Conservation (phyloP, 2,888 invertebrate genomes). For the Eulithis prunata region DNA sequence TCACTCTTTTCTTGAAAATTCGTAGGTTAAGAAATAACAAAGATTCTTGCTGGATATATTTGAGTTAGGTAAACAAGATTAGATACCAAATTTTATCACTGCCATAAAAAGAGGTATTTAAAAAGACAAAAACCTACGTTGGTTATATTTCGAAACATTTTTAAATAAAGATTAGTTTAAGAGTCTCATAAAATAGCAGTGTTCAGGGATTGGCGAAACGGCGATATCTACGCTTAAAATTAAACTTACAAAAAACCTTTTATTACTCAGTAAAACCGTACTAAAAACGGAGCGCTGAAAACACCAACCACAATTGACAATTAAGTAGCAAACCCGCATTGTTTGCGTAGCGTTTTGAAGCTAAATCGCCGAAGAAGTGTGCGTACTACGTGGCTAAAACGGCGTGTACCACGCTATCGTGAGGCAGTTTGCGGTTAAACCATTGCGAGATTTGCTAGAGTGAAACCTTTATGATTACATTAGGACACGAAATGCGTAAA, state of each 20-base stretch:
- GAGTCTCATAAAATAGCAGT: slow-evolving; percentile 22
- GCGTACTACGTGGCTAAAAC: slow-evolving; percentile 1
- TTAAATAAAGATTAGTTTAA: slow-evolving; percentile 31
- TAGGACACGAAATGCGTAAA: too few relatives aligned
- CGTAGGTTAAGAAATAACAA: too few relatives aligned
- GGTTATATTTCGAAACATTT: slow-evolving; percentile 5
- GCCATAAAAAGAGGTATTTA: not conserved
- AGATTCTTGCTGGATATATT: too few relatives aligned
- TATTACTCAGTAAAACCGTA: slow-evolving; percentile 28
- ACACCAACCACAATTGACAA: slow-evolving; percentile 37
- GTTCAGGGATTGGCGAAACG: slow-evolving; percentile 14
- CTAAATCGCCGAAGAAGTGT: slow-evolving; percentile 31
- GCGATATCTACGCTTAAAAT: slow-evolving; percentile 27
- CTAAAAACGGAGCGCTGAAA: slow-evolving; percentile 27
- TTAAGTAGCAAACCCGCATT: slow-evolving; percentile 39
- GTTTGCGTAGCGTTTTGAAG: slow-evolving; percentile 27
- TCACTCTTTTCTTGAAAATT: too few relatives aligned
- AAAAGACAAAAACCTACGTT: not conserved
- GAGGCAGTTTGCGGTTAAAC: slow-evolving; percentile 6
- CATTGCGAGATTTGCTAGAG: not conserved
- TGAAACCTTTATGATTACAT: too few relatives aligned
- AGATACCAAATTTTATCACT: not conserved
- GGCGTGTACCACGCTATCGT: not conserved
- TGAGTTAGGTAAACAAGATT: not conserved
- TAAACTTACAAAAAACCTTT: slow-evolving; percentile 33